Conservation (phyloP, 1,140 invertebrate species). For the Pteromalus puparum region DNA sequence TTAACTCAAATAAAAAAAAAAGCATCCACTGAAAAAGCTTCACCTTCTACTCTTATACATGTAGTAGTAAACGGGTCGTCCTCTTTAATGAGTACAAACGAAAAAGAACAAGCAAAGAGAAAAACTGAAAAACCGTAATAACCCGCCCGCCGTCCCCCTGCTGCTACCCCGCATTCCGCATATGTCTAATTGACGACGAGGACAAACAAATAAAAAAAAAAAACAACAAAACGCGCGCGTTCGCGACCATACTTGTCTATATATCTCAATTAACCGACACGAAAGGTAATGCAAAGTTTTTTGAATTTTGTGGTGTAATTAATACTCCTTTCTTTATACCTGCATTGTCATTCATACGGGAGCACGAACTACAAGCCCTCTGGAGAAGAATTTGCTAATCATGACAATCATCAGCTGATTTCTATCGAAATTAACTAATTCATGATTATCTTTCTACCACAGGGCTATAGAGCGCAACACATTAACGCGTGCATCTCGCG, state of each 20-base stretch:
- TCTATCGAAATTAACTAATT: no score
- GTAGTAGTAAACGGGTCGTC: not conserved
- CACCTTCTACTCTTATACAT: constrained; percentile 26
- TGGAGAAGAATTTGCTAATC: not conserved
- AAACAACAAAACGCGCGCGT: not conserved
- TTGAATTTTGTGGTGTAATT: not conserved
- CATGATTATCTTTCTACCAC: no score
- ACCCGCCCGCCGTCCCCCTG: not conserved
- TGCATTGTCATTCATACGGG: no score
- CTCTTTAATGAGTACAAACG: not conserved
- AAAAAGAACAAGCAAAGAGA: not conserved
- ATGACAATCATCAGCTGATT: no score
- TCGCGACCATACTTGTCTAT: not conserved
- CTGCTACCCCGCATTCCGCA: constrained; percentile 13
- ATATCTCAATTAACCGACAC: not conserved
- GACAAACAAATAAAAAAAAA: not conserved
- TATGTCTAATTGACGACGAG: not conserved
- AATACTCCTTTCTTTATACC: not conserved
- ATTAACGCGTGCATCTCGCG: not conserved
- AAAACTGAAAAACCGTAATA: not conserved
- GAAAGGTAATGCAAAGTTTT: not conserved
- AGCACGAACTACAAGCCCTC: not conserved
- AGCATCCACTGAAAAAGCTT: not conserved
- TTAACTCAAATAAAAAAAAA: constrained; percentile 15
- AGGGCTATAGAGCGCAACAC: not conserved